These are phyloP conservation scores for Habropoda laboriosa DNA, from an alignment of 1,140 invertebrate genomes.

Conservation along the genomic window DNA sequence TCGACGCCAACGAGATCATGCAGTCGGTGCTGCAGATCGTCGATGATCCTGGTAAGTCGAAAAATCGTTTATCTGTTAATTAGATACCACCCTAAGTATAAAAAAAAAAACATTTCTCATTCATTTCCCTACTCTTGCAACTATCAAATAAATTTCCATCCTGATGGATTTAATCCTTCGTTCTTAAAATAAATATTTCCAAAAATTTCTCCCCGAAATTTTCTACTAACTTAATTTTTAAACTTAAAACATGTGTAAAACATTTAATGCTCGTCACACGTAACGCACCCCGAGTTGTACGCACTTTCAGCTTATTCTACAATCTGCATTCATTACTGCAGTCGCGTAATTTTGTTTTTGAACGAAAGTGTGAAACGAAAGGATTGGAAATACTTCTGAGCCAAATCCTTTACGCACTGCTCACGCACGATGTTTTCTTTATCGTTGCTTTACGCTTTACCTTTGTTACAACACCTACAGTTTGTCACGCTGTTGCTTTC, in stretches of 20 bases:
- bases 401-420: constrained; percentile 58
- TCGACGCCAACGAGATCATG: constrained; percentile 73
- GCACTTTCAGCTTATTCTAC: too few relatives aligned
- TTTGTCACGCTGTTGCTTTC: background rate
- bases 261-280: too few relatives aligned
- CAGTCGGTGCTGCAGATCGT: constrained; percentile 70
- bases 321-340: too few relatives aligned
- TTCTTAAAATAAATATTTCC: too few relatives aligned
- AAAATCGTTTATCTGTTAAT: background rate
- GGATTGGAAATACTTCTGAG: constrained; percentile 71
- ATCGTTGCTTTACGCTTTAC: background rate
- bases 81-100: background rate
- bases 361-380: constrained; percentile 33
- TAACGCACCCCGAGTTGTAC: too few relatives aligned
- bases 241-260: too few relatives aligned
- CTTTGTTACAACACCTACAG: background rate
- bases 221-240: too few relatives aligned
- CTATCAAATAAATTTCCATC: too few relatives aligned
- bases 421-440: constrained; percentile 13
- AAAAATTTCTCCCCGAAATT: too few relatives aligned
- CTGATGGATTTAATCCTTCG: too few relatives aligned
- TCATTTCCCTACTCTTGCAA: too few relatives aligned
- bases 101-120: too few relatives aligned
- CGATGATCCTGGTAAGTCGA: constrained; percentile 72
- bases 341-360: background rate